Evolutionary conservation across 1,140 invertebrate genomes (phyloP).

Genomic region (Sweltsa coloradensis): DNA sequence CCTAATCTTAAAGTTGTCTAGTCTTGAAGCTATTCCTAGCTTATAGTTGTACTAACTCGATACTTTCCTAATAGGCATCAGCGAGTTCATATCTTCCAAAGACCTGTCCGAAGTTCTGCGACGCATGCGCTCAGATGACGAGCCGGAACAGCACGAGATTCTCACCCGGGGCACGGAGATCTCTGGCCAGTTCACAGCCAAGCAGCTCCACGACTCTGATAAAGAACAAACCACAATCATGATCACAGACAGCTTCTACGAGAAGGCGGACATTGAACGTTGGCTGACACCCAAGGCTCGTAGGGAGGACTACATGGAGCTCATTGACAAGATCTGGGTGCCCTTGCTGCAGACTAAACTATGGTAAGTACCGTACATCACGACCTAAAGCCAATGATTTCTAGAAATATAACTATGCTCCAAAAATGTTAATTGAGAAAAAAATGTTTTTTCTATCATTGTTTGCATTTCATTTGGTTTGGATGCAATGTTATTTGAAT

Average conservation of each 20-base stretch:
- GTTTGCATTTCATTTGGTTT: too few relatives aligned
- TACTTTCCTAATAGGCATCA: slow-evolving; percentile 45
- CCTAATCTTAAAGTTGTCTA: too few relatives aligned
- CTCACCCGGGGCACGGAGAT: too few relatives aligned
- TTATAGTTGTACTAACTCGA: not conserved
- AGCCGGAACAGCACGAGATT: slow-evolving; percentile 15
- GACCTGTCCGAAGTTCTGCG: slow-evolving; percentile 52
- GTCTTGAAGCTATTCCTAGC: too few relatives aligned
- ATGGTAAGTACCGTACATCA: slow-evolving; percentile 19
- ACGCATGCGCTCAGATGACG: slow-evolving; percentile 34
- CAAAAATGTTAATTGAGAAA: too few relatives aligned
- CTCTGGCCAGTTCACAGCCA: too few relatives aligned
- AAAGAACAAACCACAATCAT: slow-evolving; percentile 39
- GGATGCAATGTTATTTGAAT: too few relatives aligned
- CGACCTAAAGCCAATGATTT: too few relatives aligned
- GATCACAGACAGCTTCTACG: slow-evolving; percentile 68
- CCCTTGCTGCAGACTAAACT: slow-evolving; percentile 48
- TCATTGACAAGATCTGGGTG: slow-evolving; percentile 53
- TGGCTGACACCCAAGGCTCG: slow-evolving; percentile 52
- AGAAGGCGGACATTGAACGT: slow-evolving; percentile 70
- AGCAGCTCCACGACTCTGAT: not conserved
- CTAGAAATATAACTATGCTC: too few relatives aligned
- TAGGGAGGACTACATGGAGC: slow-evolving; percentile 47
- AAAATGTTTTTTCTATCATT: too few relatives aligned
- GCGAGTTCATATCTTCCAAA: slow-evolving; percentile 62